Conservation (phyloP, 2,113 vertebrate species). For the Aviceda subcristata region DNA sequence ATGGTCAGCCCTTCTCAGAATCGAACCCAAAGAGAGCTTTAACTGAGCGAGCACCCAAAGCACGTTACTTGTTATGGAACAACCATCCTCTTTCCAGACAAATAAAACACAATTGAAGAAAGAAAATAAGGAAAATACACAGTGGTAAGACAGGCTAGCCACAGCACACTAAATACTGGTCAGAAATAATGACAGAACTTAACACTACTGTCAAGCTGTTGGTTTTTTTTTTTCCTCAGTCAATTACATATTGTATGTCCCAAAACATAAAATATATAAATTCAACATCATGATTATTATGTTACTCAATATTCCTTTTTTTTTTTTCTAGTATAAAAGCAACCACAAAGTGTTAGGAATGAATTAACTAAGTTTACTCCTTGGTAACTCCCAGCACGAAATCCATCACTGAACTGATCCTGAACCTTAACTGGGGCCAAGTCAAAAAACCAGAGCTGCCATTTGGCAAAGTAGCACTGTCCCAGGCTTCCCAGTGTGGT, state of each 20-base stretch:
- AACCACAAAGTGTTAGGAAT: background rate
- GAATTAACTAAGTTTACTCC: background rate
- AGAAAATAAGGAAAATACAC: background rate
- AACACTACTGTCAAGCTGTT: background rate
- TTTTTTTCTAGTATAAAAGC: background rate
- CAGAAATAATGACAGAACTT: background rate
- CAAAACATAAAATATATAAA: background rate
- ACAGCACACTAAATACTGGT: background rate
- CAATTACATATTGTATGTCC: background rate
- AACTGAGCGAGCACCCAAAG: background rate
- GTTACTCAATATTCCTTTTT: background rate
- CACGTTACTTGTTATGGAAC: background rate
- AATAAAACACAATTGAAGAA: background rate
- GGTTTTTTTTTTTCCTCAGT: accelerated
- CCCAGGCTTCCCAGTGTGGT: background rate
- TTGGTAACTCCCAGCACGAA: background rate
- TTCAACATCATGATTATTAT: background rate
- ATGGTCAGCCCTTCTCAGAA: background rate
- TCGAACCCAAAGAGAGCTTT: background rate
- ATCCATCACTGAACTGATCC: background rate
- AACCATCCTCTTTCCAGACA: background rate
- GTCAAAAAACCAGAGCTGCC: background rate
- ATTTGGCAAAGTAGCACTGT: background rate
- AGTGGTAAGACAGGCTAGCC: background rate
- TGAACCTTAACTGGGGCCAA: background rate